These are phyloP conservation scores for Patella vulgata DNA, from an alignment of 1,140 invertebrate species.

Conservation along the genomic window DNA sequence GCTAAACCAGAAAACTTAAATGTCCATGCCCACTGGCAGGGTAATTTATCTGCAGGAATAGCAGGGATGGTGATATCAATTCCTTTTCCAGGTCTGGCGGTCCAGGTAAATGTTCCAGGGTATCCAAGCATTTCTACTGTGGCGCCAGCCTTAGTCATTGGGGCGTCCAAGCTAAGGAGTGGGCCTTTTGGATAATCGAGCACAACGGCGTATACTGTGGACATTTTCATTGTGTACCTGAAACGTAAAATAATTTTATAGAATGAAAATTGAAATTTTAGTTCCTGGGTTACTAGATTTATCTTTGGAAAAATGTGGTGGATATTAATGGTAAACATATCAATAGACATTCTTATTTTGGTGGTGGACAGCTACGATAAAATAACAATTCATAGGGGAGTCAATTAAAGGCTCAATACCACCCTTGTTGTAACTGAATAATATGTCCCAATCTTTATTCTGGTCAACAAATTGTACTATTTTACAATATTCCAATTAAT, in stretches of 20 bases:
- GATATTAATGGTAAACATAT: too few species aligned
- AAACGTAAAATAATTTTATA: conserved; percentile 1
- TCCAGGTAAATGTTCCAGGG: conserved; percentile 9
- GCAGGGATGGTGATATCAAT: conserved; percentile 28
- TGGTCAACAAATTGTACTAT: too few species aligned
- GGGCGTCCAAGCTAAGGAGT: conserved; percentile 22
- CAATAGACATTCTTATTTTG: too few species aligned
- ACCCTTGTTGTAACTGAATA: too few species aligned
- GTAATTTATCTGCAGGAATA: conserved; percentile 34
- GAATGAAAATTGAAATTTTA: too few species aligned
- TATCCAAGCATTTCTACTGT: conserved; percentile 39
- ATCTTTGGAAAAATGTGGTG: too few species aligned
- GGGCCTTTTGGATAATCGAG: conserved; percentile 31
- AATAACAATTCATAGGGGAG: too few species aligned
- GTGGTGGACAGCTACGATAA: too few species aligned
- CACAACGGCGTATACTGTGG: conserved; percentile 37
- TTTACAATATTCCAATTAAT: too few species aligned
- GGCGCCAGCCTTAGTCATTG: conserved; percentile 9
- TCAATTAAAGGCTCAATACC: too few species aligned
- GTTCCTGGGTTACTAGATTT: too few species aligned
- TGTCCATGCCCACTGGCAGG: conserved; percentile 39
- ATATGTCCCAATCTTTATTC: too few species aligned
- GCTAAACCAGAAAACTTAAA: conserved; percentile 26
- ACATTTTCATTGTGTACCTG: conserved; percentile 40
- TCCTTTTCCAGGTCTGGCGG: conserved; percentile 1